These are phyloP conservation scores for Rhagonycha lutea DNA, from an alignment of 2,888 invertebrate species.

Conservation along the genomic window DNA sequence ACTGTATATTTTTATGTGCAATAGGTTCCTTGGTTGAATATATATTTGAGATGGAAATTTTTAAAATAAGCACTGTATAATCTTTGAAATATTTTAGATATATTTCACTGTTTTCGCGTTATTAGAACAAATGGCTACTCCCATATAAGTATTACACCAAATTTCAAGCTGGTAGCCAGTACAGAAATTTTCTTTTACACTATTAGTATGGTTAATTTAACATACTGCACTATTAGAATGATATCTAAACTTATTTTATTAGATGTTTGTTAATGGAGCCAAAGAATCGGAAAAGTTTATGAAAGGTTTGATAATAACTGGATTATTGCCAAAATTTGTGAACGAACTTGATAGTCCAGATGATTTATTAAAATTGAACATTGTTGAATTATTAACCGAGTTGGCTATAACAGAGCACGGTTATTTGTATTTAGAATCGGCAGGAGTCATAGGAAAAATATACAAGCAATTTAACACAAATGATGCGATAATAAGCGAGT, in stretches of 20 bases:
- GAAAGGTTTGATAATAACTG: conserved; percentile 61
- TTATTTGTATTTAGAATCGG: conserved; percentile 70
- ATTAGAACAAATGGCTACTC: too few species aligned
- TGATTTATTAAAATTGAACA: conserved; percentile 77
- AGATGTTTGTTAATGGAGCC: conserved; percentile 69
- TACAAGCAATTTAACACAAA: conserved; percentile 65
- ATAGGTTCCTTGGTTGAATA: too few species aligned
- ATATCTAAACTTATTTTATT: conserved; percentile 14
- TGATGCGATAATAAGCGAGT: conserved; percentile 63
- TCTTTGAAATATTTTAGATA: too few species aligned
- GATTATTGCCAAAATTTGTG: conserved; percentile 69
- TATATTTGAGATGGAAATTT: too few species aligned
- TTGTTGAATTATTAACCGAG: conserved; percentile 76
- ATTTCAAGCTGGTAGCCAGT: too few species aligned
- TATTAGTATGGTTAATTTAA: too few species aligned
- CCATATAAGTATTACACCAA: too few species aligned
- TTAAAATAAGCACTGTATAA: too few species aligned
- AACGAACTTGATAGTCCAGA: conserved; percentile 72
- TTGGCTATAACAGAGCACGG: conserved; percentile 75
- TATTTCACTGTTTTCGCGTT: too few species aligned
- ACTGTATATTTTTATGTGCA: too few species aligned
- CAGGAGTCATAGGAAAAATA: conserved; percentile 67
- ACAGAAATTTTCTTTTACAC: too few species aligned
- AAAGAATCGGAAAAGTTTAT: conserved; percentile 64
- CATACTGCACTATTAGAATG: too few species aligned